Conservation (phyloP, 2,113 vertebrate genomes). For the Antidorcas marsupialis region DNA sequence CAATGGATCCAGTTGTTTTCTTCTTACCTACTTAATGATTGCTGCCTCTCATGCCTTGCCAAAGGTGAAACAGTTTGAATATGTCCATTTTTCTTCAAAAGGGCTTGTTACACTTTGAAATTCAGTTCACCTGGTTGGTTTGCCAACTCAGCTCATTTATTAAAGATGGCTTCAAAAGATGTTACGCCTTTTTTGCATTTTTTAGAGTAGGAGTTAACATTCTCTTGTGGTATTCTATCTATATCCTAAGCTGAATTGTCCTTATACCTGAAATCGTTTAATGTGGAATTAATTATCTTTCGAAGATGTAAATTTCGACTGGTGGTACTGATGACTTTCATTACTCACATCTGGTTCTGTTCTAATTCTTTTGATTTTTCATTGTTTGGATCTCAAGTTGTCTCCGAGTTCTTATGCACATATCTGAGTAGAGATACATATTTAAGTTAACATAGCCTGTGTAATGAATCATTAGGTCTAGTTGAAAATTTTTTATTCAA, state of each 20-base stretch:
- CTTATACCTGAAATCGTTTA: neutral
- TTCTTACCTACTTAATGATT: neutral
- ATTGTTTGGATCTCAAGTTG: neutral
- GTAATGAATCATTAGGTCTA: neutral
- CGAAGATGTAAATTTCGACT: neutral
- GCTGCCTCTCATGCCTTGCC: neutral
- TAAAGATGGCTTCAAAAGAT: neutral
- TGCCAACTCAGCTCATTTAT: neutral
- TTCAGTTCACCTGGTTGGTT: neutral
- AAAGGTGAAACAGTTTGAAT: neutral
- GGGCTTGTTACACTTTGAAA: neutral
- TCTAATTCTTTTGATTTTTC: constrained; percentile 8
- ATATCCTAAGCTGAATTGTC: neutral
- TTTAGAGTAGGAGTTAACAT: neutral
- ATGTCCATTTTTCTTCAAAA: neutral
- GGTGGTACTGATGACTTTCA: neutral
- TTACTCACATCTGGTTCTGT: neutral
- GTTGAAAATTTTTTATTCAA: neutral
- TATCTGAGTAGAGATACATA: neutral
- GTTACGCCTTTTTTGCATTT: neutral
- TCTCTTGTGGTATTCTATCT: neutral
- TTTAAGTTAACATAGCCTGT: neutral
- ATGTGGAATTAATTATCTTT: neutral
- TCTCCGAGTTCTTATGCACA: neutral
- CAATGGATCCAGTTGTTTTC: neutral